Evolutionary conservation across 2,113 vertebrate genomes (phyloP), one percentile per base, ranked within the genome.

Genomic region (Hepsetus odoe): DNA sequence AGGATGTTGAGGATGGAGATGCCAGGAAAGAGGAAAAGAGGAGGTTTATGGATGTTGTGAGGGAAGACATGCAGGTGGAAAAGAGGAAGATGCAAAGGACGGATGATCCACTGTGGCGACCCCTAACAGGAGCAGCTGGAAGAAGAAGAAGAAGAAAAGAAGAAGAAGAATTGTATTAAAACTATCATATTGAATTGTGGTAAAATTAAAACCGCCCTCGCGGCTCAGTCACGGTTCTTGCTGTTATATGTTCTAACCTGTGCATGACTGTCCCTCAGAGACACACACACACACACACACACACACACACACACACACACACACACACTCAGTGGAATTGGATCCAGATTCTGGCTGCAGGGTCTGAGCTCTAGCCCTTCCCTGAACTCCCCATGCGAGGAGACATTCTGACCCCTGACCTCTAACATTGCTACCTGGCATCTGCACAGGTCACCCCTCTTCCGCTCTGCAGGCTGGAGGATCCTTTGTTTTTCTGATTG

Each of bases 291-390:
- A 26, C 68, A 44, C 66, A 72, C 78, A 79, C 38, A 72, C 56
- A 64, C 40, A 55, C n/a, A 49, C 35, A 35, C 65, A 28, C n/a
- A 38, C 72, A 38, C 33, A 28, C 14, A 42, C 49, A 16, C 38
- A 62, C 53, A 66, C 53, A 46, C 80, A 77, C 24, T 35, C 20
- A 6, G 30, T 71, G 76, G 66, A 79, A 72, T 72, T 72, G 58
- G 76, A 64, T 67, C n/a, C 74, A 77, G 64, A 77, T 77, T 77
- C 42, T 58, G 35, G 65, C 75, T 77, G 59, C 44, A 70, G 46
- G 72, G 55, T 28, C n/a, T 26, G 44, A 56, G 40, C 20, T 53
- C 11, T 40, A 75, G 42, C 66, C 46, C 44, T 7, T 75, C 44
- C 32, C 26, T 76, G 68, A 77, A 72, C 69, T 72, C 76, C 76